Base-by-base conservation (phyloP, 2,888 invertebrate species). In the Oasisia sp. region DNA sequence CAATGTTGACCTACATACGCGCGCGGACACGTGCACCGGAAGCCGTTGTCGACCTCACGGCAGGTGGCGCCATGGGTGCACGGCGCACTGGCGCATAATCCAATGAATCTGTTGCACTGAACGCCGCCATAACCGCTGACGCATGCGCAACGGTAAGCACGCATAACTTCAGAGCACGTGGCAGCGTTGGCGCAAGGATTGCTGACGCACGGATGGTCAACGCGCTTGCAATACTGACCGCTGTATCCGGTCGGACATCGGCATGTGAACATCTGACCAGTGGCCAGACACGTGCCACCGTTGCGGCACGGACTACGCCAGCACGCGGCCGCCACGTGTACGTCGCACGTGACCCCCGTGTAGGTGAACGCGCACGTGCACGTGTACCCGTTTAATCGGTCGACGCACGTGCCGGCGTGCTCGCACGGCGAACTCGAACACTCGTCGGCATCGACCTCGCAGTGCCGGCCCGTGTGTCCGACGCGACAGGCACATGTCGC, bases 351-450 rank as follows among this genome's bases (percentile, higher is more conserved):
- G 27, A 74, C 74, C 27, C 74, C 74, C 19, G 74, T 74, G 74
- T 74, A 74, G 19, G 74, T 74, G n/a, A 74, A 74, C 74, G 74
- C 74, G 74, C 74, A 74, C 4, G 74, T 7, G 7, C 74, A 74
- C 27, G 27, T 27, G 74, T 74, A 74, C n/a, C 74, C 74, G 90
- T 93, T 93, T 32, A 94, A 94, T 38, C 93, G 93, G 92, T 95
- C 95, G 11, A 91, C 89, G 92, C 96, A 96, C 0, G 93, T 93
- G 27, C 98, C 95, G 92, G 94, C 98, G 94, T 99, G 99, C 94
- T 98, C 98, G 95, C 99, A 99, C 0, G 99, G 99, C 96, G 98
- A 98, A 0, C 98, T 98, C 92, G 98, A 98, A 96, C 99, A 99
- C 89, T 93, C 93, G 89, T 94, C 93, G 44, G 91, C 91, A 8